Conservation (phyloP, 2,113 vertebrate genomes). For the Prunella fulvescens region DNA sequence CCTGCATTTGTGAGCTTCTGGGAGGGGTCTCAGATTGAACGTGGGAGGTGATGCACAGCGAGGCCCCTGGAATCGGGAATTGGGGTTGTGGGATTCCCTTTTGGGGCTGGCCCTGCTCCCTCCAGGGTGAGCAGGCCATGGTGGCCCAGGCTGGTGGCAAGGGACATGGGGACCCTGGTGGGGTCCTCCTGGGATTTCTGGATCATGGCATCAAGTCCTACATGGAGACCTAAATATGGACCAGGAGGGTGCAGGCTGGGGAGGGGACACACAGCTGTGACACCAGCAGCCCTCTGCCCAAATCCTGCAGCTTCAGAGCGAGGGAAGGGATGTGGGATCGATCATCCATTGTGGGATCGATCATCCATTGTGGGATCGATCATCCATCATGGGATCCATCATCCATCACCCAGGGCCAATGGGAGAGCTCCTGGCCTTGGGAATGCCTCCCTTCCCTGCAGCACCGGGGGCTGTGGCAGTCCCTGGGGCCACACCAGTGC, state of each 20-base stretch:
- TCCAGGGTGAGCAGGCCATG: accelerated
- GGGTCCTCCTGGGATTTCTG: neutral
- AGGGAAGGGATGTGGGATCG: neutral
- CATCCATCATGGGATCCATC: no score
- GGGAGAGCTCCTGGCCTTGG: neutral
- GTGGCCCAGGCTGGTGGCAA: neutral
- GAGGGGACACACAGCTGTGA: neutral
- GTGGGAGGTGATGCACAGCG: neutral
- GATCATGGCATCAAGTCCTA: accelerated
- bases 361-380: neutral
- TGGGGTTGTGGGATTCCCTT: neutral
- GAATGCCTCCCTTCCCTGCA: neutral
- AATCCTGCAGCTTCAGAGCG: accelerated
- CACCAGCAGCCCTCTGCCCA: neutral
- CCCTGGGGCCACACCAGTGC: neutral
- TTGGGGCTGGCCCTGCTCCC: neutral
- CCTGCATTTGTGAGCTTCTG: slow-evolving; percentile 4
- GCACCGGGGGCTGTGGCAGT: neutral
- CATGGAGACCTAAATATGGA: accelerated
- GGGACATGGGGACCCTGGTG: neutral
- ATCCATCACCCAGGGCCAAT: accelerated
- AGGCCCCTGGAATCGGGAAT: neutral
- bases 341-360: neutral
- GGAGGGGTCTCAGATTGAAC: neutral
- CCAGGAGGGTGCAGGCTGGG: neutral